Evolutionary conservation across 53 echinoderm and acorn worm species (phyloP).

Genomic region (Stichopus horrens): DNA sequence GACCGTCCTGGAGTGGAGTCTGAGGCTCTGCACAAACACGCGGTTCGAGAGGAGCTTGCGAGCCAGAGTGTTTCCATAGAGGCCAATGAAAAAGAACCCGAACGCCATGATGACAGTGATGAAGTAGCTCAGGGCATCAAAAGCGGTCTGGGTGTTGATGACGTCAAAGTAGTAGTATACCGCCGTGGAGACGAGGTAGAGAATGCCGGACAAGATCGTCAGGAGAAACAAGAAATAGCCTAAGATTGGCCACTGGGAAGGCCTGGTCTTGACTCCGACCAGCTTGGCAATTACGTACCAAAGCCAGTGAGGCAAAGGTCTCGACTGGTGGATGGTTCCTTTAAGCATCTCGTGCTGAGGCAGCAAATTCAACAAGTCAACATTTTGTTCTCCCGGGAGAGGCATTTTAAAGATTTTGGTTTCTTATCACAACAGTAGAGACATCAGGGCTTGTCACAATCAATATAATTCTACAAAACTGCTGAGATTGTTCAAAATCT

Average conservation of each 20-base stretch:
- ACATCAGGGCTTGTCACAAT: neutral
- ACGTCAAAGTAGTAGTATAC: constrained; percentile 79
- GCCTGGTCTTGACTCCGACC: constrained; percentile 82
- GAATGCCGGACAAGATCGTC: constrained; percentile 58
- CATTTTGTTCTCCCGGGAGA: neutral
- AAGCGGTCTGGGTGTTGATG: constrained; percentile 71
- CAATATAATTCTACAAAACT: too few relatives aligned
- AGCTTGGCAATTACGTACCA: constrained; percentile 82
- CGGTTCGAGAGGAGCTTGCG: constrained; percentile 82
- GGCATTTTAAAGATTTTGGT: neutral
- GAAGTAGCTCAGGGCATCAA: constrained; percentile 83
- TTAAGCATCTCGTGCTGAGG: constrained; percentile 53
- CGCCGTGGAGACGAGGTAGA: constrained; percentile 59
- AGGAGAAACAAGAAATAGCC: constrained; percentile 70
- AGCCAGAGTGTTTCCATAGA: constrained; percentile 80
- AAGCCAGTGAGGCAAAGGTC: constrained; percentile 77
- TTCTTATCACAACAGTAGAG: neutral
- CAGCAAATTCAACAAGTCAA: neutral
- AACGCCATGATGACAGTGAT: constrained; percentile 79
- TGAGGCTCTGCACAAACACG: constrained; percentile 79
- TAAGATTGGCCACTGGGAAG: constrained; percentile 69
- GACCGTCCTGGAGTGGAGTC: constrained; percentile 86
- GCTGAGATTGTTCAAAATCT: too few relatives aligned
- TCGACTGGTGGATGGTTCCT: constrained; percentile 66
- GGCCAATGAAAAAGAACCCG: constrained; percentile 65